Evolutionary conservation across 2,888 invertebrate genomes (phyloP), one percentile per base, ranked within the genome.

Genomic region (Acanthococcus lagerstroemiae): DNA sequence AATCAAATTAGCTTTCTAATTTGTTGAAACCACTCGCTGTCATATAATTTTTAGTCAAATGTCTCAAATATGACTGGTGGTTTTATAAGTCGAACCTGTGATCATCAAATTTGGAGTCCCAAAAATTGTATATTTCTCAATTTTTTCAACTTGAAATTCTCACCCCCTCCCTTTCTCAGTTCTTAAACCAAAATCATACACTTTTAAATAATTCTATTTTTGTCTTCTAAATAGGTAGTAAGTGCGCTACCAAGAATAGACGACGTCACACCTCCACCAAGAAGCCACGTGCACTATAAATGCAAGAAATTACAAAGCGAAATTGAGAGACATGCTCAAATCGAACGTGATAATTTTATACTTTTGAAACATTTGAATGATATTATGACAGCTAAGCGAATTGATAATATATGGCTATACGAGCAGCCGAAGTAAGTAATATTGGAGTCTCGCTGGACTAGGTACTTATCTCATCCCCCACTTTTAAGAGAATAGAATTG

Each of bases 261-360:
- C 77, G 81, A 80, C 70, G 77, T 79, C 48, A 76, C 83, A n/a
- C 86, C 88, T 7, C 73, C 80, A 0, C 73, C 78, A 50, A 80
- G 86, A 71, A 79, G 81, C 12, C 88, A 88, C 75, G 84, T 88
- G 5, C 78, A 80, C 7, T 75, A 80, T 67, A 88, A 88, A 74
- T 77, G 84, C 68, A 87, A 87, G 77, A 84, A 85, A 74, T 77
- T 80, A 58, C 86, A 87, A 74, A 80, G 80, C 45, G 87, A 88
- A 76, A 77, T 78, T 37, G 88, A 88, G 73, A 79, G 88, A 45
- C 80, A 80, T 70, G 74, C 77, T 67, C 80, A 81, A 75, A 84
- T 88, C 52, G 82, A 84, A 75, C 77, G 77, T 58, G 86, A 87
- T 72, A 88, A 88, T 77, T 81, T 83, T 72, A 80, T 83, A 52